A percentile compares a stretch with the other conserved stretches of the same genome.
Evolutionary conservation across 1,140 invertebrate genomes (phyloP).

Genomic region (Hylaeus anthracinus): DNA sequence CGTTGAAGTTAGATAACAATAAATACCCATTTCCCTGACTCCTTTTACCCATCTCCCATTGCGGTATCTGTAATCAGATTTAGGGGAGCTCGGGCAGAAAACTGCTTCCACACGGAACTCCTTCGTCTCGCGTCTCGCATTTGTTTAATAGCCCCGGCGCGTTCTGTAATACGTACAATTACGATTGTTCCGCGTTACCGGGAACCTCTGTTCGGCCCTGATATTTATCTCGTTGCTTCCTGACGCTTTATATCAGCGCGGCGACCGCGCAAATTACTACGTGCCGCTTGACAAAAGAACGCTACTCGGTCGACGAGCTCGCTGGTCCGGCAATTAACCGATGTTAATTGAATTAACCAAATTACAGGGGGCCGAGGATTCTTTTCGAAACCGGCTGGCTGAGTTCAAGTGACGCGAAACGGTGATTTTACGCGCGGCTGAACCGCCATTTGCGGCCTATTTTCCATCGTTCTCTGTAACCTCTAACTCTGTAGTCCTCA

Average conservation of each 20-base stretch:
- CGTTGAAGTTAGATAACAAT: slow-evolving; percentile 44
- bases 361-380: slow-evolving; percentile 15
- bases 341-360: slow-evolving; percentile 59
- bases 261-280: slow-evolving; percentile 45
- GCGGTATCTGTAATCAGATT: slow-evolving; percentile 59
- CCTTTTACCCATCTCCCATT: slow-evolving; percentile 16
- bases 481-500: neutral
- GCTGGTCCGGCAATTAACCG: slow-evolving; percentile 46
- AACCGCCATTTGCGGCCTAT: neutral
- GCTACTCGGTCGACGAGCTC: neutral
- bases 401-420: slow-evolving; percentile 13
- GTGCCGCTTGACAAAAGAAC: slow-evolving; percentile 45
- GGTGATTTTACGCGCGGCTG: slow-evolving; percentile 36
- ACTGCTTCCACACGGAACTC: neutral
- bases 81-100: slow-evolving; percentile 26
- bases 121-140: neutral
- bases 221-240: slow-evolving; percentile 41
- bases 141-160: slow-evolving; percentile 1
- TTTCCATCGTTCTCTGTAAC: neutral
- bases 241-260: slow-evolving; percentile 44
- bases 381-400: slow-evolving; percentile 13
- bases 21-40: slow-evolving; percentile 43
- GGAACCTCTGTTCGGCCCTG: slow-evolving; percentile 18
- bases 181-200: slow-evolving; percentile 50
- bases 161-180: slow-evolving; percentile 32